A percentile compares a stretch with the other conserved stretches of the same genome.
Evolutionary conservation across 2,797 vertebrate species (phyloP).

Genomic region (Sebastes matsubarae): DNA sequence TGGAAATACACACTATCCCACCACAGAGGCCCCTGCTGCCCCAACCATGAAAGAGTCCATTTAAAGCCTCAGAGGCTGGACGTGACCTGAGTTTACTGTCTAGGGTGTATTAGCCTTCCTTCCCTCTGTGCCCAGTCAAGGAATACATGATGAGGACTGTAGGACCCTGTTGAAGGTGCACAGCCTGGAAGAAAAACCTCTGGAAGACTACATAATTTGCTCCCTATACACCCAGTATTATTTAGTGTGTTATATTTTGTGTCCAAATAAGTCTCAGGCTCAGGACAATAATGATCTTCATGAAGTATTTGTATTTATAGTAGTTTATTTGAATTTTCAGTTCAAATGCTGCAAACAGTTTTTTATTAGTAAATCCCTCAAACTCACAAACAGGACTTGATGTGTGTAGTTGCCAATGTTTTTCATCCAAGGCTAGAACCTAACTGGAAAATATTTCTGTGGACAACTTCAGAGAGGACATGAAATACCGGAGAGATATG

Average conservation of each 20-base stretch:
- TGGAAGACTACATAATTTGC: not conserved
- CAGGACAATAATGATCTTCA: not conserved
- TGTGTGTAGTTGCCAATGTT: conserved; percentile 7
- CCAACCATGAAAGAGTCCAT: conserved; percentile 69
- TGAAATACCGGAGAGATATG: conserved; percentile 7
- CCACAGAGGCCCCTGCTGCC: conserved; percentile 40
- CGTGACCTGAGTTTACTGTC: conserved; percentile 75
- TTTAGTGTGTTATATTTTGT: not conserved
- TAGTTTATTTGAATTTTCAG: not conserved
- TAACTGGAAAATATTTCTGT: conserved; percentile 29
- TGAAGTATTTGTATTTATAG: not conserved
- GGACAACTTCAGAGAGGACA: conserved; percentile 18
- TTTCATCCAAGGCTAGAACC: conserved; percentile 6
- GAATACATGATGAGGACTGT: conserved; percentile 22
- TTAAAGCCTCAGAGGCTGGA: conserved; percentile 62
- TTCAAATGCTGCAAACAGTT: not conserved
- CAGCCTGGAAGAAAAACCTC: not conserved
- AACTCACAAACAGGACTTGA: conserved; percentile 12
- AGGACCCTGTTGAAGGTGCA: conserved; percentile 32
- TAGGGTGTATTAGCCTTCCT: conserved; percentile 46
- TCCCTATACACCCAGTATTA: not conserved
- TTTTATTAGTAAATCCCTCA: conserved; percentile 7
- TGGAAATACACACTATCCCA: conserved; percentile 64
- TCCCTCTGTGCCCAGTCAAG: conserved; percentile 37
- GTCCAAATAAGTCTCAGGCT: not conserved